These are phyloP conservation scores for Anastatus disparis DNA, from an alignment of 1,140 invertebrate species.

Conservation along the genomic window DNA sequence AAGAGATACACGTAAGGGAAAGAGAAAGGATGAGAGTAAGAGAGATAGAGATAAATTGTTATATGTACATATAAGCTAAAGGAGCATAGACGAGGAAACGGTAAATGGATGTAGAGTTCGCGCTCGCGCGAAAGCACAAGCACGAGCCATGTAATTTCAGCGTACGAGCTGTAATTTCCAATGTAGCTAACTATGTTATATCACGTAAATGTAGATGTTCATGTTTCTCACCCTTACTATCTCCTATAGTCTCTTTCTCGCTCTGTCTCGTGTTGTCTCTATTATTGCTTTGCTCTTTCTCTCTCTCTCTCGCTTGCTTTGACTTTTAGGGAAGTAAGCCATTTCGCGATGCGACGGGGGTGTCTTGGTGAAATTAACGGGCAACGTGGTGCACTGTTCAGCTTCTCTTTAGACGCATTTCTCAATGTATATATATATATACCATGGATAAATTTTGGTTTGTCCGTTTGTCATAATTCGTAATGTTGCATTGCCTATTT, in stretches of 20 bases:
- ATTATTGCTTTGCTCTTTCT: constrained; percentile 16
- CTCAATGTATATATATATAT: too few species aligned
- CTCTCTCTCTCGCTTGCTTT: not conserved
- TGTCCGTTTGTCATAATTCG: constrained; percentile 20
- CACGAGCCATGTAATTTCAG: constrained; percentile 49
- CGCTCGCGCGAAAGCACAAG: too few species aligned
- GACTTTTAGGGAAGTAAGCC: not conserved
- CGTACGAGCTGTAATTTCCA: constrained; percentile 54
- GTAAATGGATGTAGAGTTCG: constrained; percentile 42
- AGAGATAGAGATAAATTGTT: not conserved
- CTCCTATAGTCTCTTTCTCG: constrained; percentile 22
- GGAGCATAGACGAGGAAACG: constrained; percentile 33
- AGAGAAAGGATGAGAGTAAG: not conserved
- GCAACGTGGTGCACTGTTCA: constrained; percentile 2
- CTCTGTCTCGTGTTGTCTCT: not conserved
- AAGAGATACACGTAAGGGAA: not conserved
- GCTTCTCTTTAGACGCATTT: not conserved
- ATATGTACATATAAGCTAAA: too few species aligned
- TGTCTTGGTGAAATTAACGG: constrained; percentile 9
- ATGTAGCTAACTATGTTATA: constrained; percentile 54
- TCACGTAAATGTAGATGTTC: constrained; percentile 41
- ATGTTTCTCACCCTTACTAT: constrained; percentile 9
- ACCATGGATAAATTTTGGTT: too few species aligned
- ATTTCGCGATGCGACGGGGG: not conserved
- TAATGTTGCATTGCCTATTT: not conserved